phyloP scores from a whole-genome alignment of 2,797 vertebrate genomes.

The Mallotus villosus region DNA sequence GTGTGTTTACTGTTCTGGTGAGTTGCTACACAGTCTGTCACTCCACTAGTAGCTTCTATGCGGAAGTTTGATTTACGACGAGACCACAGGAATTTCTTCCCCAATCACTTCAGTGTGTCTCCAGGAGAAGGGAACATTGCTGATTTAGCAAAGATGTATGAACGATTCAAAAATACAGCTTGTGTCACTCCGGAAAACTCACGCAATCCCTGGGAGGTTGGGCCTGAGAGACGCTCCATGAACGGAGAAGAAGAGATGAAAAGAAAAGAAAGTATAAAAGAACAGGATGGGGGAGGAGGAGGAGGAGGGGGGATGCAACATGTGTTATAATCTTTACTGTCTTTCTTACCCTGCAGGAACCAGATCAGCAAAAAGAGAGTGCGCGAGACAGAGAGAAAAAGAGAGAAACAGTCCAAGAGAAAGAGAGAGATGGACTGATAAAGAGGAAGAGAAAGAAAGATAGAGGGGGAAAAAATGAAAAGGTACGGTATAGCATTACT shows the following conservation, averaged over 20 bases:
- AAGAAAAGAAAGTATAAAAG: not conserved
- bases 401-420: not conserved
- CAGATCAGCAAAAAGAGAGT: not conserved
- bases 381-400: not conserved
- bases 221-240: not conserved
- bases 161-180: constrained; percentile 51
- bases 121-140: constrained; percentile 51
- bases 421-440: not conserved
- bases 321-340: constrained; percentile 8
- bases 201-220: constrained; percentile 34
- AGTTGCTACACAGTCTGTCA: constrained; percentile 36
- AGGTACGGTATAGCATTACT: not conserved
- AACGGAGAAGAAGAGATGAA: constrained; percentile 2
- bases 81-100: constrained; percentile 62
- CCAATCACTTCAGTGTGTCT: constrained; percentile 73
- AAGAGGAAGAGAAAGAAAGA: not conserved
- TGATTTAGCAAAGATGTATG: constrained; percentile 63
- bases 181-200: constrained; percentile 44
- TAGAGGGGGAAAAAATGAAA: not conserved
- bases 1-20: constrained; percentile 34
- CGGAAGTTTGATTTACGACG: constrained; percentile 64
- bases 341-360: not conserved
- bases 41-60: constrained; percentile 34
- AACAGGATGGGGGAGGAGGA: not conserved
- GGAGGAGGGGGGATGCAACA: not conserved